Evolutionary conservation across 2,113 vertebrate species (phyloP).

Genomic region (Bubo blakistoni): DNA sequence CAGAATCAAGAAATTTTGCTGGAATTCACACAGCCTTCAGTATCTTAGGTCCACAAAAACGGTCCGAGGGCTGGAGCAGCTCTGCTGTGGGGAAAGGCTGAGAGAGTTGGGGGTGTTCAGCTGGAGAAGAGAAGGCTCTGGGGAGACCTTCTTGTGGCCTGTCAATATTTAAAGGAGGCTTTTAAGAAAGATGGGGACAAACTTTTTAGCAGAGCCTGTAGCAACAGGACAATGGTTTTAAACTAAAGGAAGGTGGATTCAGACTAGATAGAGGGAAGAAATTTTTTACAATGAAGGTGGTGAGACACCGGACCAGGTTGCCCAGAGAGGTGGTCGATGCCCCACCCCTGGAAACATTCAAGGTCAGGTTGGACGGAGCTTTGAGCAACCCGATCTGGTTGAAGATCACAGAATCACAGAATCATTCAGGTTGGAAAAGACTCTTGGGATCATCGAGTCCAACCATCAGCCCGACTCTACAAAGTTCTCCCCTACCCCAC

Average conservation of each 20-base stretch:
- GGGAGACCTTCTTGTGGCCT: accelerated
- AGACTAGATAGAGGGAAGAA: neutral
- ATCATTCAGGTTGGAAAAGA: too few species aligned
- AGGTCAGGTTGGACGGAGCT: accelerated
- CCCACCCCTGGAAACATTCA: neutral
- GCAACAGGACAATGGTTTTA: accelerated
- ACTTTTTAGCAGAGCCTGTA: accelerated
- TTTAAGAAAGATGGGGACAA: accelerated
- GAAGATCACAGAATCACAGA: neutral
- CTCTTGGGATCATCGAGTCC: too few species aligned
- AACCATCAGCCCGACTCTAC: too few species aligned
- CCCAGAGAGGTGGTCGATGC: neutral
- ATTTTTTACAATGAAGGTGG: accelerated
- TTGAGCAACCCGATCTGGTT: neutral
- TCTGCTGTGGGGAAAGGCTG: neutral
- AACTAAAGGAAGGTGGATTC: neutral
- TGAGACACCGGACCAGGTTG: accelerated
- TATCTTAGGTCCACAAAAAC: neutral
- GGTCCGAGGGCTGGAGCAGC: accelerated
- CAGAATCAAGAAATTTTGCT: neutral
- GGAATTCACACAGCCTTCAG: neutral
- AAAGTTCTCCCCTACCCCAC: too few species aligned
- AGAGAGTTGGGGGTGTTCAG: accelerated
- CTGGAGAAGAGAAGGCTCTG: neutral
- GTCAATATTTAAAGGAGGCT: neutral